These are phyloP conservation scores for Jordanella pulchra DNA, from an alignment of 2,797 vertebrate genomes.

Conservation along the genomic window DNA sequence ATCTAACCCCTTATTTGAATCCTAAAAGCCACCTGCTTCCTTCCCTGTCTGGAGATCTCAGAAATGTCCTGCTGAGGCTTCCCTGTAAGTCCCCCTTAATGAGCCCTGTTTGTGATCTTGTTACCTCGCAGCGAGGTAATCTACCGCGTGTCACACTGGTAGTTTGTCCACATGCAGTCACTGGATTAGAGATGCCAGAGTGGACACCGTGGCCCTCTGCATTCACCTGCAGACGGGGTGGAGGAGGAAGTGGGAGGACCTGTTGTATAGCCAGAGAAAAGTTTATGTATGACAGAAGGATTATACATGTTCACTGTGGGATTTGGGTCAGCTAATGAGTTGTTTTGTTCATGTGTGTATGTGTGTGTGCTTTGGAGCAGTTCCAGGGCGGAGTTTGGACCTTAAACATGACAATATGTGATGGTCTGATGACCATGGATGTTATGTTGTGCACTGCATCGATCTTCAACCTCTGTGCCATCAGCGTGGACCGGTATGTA, in stretches of 20 bases:
- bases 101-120: slow-evolving; percentile 32
- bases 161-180: background rate
- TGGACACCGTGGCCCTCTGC: background rate
- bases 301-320: slow-evolving; percentile 27
- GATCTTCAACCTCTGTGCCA: slow-evolving; percentile 97
- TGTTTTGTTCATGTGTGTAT: slow-evolving; percentile 3
- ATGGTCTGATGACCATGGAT: slow-evolving; percentile 95
- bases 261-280: slow-evolving; percentile 17
- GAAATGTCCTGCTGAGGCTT: slow-evolving; percentile 9
- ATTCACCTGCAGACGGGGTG: slow-evolving; percentile 6
- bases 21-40: slow-evolving; percentile 13
- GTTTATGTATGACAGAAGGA: slow-evolving; percentile 39
- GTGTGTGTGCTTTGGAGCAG: slow-evolving; percentile 69
- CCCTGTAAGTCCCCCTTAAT: slow-evolving; percentile 39
- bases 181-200: slow-evolving; percentile 27
- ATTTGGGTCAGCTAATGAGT: slow-evolving; percentile 30
- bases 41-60: slow-evolving; percentile 13
- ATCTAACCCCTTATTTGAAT: slow-evolving; percentile 10
- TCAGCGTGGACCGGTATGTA: slow-evolving; percentile 91
- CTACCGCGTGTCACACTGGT: slow-evolving; percentile 12
- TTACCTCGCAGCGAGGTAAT: slow-evolving; percentile 49
- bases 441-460: slow-evolving; percentile 97
- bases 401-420: slow-evolving; percentile 85
- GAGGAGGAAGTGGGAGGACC: background rate
- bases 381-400: slow-evolving; percentile 92